Evolutionary conservation across 1,140 invertebrate species (phyloP).

Genomic region (Holcopasites calliopsidis): DNA sequence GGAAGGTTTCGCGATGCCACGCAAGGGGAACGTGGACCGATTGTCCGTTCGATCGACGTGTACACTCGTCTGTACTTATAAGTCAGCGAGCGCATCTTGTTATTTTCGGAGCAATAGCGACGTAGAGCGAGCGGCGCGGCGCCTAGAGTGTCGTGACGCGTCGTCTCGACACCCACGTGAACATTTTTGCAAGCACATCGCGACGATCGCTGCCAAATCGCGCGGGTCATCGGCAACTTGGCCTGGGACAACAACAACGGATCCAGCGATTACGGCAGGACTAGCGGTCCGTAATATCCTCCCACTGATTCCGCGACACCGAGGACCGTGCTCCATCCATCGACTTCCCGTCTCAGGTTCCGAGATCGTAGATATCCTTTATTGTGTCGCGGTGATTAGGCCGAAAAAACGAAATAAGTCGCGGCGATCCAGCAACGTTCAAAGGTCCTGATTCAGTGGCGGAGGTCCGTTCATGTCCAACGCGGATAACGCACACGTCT

Average conservation of each 20-base stretch:
- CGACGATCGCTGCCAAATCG: constrained; percentile 52
- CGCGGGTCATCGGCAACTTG: not conserved
- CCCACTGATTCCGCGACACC: no score
- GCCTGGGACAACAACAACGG: not conserved
- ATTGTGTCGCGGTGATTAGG: no score
- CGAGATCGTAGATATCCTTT: no score
- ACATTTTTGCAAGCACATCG: constrained; percentile 38
- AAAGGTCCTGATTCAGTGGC: no score
- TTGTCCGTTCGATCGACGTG: not conserved
- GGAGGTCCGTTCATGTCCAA: no score
- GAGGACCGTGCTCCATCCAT: no score
- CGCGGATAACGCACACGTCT: no score
- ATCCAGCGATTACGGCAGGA: not conserved
- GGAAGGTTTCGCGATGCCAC: constrained; percentile 12
- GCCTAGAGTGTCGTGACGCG: constrained; percentile 56
- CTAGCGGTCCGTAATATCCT: no score
- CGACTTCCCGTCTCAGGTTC: no score
- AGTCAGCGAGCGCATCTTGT: constrained; percentile 41
- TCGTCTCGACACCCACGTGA: constrained; percentile 62
- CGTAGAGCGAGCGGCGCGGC: constrained; percentile 46
- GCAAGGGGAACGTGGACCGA: constrained; percentile 37
- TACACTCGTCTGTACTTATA: constrained; percentile 34
- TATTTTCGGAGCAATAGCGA: constrained; percentile 57
- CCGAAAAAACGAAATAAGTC: no score
- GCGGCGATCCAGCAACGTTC: no score